Evolutionary conservation across 2,113 vertebrate genomes (phyloP).

Genomic region (Ammodytes dubius): DNA sequence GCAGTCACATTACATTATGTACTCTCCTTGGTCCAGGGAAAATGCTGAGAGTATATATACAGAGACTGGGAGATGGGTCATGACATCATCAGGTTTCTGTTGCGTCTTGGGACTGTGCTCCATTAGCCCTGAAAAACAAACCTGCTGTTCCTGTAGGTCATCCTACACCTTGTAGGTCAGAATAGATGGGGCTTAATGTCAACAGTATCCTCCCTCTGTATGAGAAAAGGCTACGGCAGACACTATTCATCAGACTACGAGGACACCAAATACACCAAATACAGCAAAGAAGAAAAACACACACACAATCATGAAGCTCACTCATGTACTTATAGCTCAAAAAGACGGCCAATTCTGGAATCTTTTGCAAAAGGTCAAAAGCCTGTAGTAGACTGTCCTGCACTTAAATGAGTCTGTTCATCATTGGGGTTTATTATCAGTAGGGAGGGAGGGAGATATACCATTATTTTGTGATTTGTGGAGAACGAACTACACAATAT

Average conservation of each 20-base stretch:
- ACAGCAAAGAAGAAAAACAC: constrained; percentile 17
- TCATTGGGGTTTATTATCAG: neutral
- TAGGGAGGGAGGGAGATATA: too few species aligned
- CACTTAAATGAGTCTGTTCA: neutral
- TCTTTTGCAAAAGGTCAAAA: constrained; percentile 36
- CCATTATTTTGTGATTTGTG: too few species aligned
- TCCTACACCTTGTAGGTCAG: constrained; percentile 69
- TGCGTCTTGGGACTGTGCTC: constrained; percentile 47
- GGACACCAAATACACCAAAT: constrained; percentile 41
- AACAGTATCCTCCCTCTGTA: constrained; percentile 39
- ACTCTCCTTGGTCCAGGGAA: constrained; percentile 15
- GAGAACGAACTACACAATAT: too few species aligned
- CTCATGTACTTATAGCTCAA: constrained; percentile 27
- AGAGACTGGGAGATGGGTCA: constrained; percentile 49
- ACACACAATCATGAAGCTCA: constrained; percentile 1
- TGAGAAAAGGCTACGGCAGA: constrained; percentile 50
- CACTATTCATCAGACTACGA: constrained; percentile 35
- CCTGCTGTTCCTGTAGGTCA: constrained; percentile 62
- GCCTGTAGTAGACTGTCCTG: neutral
- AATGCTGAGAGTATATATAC: constrained; percentile 37
- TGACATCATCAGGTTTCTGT: constrained; percentile 45
- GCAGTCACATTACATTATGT: constrained; percentile 56
- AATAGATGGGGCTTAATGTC: constrained; percentile 57
- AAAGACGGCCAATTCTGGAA: neutral
- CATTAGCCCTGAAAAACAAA: constrained; percentile 70